Conservation (phyloP, 2,797 vertebrate species). For the Chaunax sp. region DNA sequence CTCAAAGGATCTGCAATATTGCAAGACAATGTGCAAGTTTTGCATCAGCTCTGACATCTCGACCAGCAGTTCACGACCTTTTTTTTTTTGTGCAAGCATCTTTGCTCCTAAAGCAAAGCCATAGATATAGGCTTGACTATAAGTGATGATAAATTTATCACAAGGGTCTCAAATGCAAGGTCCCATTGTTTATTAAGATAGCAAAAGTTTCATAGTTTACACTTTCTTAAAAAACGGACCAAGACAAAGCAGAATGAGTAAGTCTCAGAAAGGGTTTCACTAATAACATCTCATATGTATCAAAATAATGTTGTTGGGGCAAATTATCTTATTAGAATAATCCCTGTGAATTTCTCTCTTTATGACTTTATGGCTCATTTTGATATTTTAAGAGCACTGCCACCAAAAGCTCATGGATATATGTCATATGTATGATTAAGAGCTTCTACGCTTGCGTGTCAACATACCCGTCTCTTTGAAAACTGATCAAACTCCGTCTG, state of each 20-base stretch:
- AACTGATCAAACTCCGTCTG: neutral
- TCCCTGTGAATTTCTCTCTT: conserved; percentile 44
- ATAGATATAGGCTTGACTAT: conserved; percentile 4
- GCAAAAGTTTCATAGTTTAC: neutral
- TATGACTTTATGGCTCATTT: conserved; percentile 62
- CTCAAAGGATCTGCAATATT: conserved; percentile 47
- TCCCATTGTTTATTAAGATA: neutral
- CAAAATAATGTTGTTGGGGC: conserved; percentile 8
- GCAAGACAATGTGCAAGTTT: conserved; percentile 64
- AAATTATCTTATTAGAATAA: conserved; percentile 48
- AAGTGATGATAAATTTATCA: conserved; percentile 31
- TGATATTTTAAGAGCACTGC: conserved; percentile 42
- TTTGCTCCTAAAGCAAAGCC: conserved; percentile 43
- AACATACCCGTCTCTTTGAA: neutral
- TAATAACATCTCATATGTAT: conserved; percentile 7
- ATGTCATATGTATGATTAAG: too few relatives aligned
- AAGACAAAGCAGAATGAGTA: neutral
- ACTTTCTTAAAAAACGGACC: neutral
- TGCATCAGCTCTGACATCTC: conserved; percentile 69
- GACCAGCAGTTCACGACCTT: conserved; percentile 54
- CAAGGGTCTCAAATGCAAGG: neutral
- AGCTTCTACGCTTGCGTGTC: neutral
- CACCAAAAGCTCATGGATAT: conserved; percentile 44
- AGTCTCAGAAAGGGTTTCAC: conserved; percentile 7
- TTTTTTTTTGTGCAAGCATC: conserved; percentile 13